Percentiles rank a stretch among this genome's conserved stretches.
Conservation (phyloP, 2,797 vertebrate genomes). For the Intellagama lesueurii region DNA sequence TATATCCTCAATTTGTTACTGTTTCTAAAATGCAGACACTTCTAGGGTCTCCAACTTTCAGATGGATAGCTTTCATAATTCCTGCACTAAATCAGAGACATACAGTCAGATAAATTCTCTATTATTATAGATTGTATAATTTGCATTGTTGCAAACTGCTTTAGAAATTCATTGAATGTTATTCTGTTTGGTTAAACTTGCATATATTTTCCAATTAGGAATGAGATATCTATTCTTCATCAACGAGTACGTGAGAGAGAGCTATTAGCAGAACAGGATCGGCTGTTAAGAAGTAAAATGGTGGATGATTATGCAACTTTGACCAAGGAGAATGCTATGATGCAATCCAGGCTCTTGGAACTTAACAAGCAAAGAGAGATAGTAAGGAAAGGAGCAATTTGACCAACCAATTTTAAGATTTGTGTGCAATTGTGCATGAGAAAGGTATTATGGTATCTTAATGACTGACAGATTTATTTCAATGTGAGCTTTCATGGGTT, state of each 20-base stretch:
- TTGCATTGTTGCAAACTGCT: neutral
- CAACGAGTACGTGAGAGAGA: conserved; percentile 55
- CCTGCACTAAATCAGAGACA: neutral
- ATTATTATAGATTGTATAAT: neutral
- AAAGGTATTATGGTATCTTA: neutral
- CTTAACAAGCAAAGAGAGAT: conserved; percentile 56
- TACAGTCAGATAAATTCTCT: neutral
- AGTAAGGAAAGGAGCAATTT: conserved; percentile 42
- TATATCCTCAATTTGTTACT: neutral
- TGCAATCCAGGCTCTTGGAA: conserved; percentile 47
- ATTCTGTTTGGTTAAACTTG: neutral
- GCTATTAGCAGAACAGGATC: conserved; percentile 55
- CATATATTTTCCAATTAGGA: conserved; percentile 31
- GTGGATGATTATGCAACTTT: conserved; percentile 50
- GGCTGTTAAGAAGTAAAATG: conserved; percentile 57
- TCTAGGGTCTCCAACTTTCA: neutral
- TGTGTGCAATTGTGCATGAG: neutral
- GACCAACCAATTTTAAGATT: neutral
- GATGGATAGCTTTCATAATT: neutral
- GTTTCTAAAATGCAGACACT: neutral
- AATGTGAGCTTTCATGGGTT: too few species aligned
- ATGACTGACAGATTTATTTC: too few species aligned
- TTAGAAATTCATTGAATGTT: neutral
- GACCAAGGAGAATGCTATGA: conserved; percentile 48
- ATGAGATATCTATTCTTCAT: conserved; percentile 57